A percentile compares a stretch with the other conserved stretches of the same genome.
phyloP scores from a whole-genome alignment of 2,113 vertebrate species.

The Grallaria varia region DNA sequence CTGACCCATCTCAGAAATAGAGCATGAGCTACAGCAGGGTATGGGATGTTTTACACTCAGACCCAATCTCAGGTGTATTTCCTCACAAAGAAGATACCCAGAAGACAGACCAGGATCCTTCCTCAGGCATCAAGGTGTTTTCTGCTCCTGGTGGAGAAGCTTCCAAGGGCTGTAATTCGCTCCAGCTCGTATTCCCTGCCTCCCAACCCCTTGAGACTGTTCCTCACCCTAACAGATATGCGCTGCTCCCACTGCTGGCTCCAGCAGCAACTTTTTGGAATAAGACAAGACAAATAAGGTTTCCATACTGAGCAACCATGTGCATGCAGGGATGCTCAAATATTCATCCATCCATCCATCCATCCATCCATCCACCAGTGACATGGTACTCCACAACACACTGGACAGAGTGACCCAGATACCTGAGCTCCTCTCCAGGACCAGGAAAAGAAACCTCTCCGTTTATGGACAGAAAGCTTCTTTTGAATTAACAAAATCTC shows the following conservation, averaged over 20 bases:
- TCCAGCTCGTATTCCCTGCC: neutral
- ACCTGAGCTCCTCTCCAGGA: neutral
- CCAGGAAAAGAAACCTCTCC: neutral
- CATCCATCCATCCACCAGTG: neutral
- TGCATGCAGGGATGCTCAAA: neutral
- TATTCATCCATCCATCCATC: neutral
- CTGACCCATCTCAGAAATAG: neutral
- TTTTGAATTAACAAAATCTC: neutral
- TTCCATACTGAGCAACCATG: neutral
- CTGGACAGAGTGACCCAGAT: neutral
- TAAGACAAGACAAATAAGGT: neutral
- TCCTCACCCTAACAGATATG: neutral
- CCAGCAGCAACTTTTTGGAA: neutral
- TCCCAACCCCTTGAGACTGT: neutral
- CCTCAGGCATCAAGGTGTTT: neutral
- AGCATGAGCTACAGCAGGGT: neutral
- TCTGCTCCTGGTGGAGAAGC: neutral
- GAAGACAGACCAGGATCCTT: neutral
- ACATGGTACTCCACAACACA: rapidly evolving
- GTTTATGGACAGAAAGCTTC: neutral
- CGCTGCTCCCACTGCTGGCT: neutral
- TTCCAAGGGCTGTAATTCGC: neutral
- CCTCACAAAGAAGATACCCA: neutral
- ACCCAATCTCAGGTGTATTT: neutral
- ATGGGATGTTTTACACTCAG: neutral